Conservation (phyloP, 2,797 vertebrate genomes). For the Babyrousa celebensis region DNA sequence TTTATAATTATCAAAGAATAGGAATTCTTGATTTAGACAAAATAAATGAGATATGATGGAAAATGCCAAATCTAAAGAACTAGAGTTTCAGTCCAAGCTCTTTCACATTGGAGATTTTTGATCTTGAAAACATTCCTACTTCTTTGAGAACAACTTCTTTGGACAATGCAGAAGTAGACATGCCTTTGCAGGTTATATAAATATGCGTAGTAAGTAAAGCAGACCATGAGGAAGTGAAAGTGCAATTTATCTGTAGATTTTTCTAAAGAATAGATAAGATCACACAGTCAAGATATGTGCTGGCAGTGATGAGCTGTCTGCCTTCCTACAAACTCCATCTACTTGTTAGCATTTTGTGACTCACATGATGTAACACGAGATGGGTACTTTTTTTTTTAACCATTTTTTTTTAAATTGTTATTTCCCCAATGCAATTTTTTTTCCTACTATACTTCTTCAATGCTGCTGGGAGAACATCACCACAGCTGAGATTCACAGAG, state of each 20-base stretch:
- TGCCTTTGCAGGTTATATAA: neutral
- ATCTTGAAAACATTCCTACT: neutral
- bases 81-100: neutral
- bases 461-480: neutral
- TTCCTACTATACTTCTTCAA: neutral
- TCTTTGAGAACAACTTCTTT: neutral
- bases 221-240: neutral
- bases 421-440: too few relatives aligned
- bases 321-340: neutral
- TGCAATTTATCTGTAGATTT: neutral
- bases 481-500: neutral
- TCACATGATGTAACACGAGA: neutral
- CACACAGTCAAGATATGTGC: neutral
- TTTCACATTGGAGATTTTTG: neutral
- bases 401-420: too few relatives aligned
- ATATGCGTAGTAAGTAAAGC: neutral
- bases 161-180: neutral
- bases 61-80: neutral
- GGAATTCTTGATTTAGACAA: constrained; percentile 42
- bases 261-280: constrained; percentile 4
- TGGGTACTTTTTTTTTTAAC: too few relatives aligned
- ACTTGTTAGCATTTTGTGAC: neutral
- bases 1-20: neutral
- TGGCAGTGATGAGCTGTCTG: neutral
- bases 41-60: neutral